Percentiles rank a stretch among this genome's conserved stretches.
phyloP scores from a whole-genome alignment of 2,888 invertebrate species.

The Drosophila mettleri region DNA sequence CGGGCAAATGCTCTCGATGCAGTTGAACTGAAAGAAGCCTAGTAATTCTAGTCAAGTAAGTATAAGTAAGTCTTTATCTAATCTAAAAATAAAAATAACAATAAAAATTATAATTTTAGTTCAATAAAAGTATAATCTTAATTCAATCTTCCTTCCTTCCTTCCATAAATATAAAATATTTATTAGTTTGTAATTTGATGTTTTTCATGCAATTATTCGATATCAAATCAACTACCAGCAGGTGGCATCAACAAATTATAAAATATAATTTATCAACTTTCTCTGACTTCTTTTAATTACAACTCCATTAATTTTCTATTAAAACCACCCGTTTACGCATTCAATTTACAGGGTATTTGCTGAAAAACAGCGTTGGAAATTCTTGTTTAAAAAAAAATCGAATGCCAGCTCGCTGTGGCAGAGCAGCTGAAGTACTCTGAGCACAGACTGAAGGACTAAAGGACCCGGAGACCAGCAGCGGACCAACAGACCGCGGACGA shows the following conservation, averaged over 20 bases:
- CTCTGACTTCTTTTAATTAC: not conserved
- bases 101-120: too few relatives aligned
- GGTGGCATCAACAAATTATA: not conserved
- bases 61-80: too few relatives aligned
- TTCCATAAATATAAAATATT: too few relatives aligned
- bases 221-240: not conserved
- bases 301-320: not conserved
- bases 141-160: too few relatives aligned
- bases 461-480: slow-evolving; percentile 2
- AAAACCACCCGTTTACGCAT: not conserved
- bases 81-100: too few relatives aligned
- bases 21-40: not conserved
- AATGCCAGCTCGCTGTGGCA: slow-evolving; percentile 54
- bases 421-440: slow-evolving; percentile 11
- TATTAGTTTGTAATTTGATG: too few relatives aligned
- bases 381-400: slow-evolving; percentile 67
- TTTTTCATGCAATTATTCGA: too few relatives aligned
- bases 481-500: slow-evolving; percentile 9
- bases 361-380: slow-evolving; percentile 59
- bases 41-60: too few relatives aligned
- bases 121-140: too few relatives aligned
- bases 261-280: too few relatives aligned
- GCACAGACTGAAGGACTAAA: slow-evolving; percentile 9
- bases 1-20: slow-evolving; percentile 22
- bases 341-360: slow-evolving; percentile 12